Base-by-base conservation (phyloP, 1,140 invertebrate species). In the Neodiprion fabricii region DNA sequence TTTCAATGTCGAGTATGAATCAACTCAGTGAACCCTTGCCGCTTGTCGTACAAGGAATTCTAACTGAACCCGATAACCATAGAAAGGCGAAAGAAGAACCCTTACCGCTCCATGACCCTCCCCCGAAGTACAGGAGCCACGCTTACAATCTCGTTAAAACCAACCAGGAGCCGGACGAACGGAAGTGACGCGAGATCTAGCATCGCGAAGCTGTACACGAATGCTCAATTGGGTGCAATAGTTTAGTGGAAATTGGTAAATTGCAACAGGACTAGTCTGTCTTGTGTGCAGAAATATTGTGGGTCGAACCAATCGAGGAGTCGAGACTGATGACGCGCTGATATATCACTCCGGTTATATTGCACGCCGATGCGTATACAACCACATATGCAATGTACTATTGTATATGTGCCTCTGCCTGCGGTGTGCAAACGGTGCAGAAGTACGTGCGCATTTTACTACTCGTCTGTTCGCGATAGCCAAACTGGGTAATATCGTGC, bases 1-100 rank as follows among this genome's bases (percentile, higher is more conserved):
- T 92, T 71, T 92, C 91, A 75, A 92, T 92, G 91, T 89, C 90
- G n/a, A 86, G 88, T 81, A 85, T 87, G 85, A 86, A 78, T 77
- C 86, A 86, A 66, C 80, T 82, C 11, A 61, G 7, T 0, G 68
- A 69, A 47, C 68, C 68, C 47, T 12, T 28, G 47, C 61, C 61
- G 14, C 14, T 21, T 21, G 21, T 78, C 81, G 76, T 82, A 70
- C 67, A 80, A 83, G 8, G 82, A 85, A 40, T 40, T 48, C 85
- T 80, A 9, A 65, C 50, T 48, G 65, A 10, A 28, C n/a, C 23
- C 23, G 21, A 66, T 21, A 21, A 14, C 21, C 65, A n/a, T 66
- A 14, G 65, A 66, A 21, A 14, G 3, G 17, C 21, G 67, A 74
- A 78, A 11, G 76, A 77, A 0, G 84, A 85, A 76, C 85, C 85